Conservation (phyloP, 30 jellyfish, hydroid and myxozoan species). For the Aurelia coerulea region DNA sequence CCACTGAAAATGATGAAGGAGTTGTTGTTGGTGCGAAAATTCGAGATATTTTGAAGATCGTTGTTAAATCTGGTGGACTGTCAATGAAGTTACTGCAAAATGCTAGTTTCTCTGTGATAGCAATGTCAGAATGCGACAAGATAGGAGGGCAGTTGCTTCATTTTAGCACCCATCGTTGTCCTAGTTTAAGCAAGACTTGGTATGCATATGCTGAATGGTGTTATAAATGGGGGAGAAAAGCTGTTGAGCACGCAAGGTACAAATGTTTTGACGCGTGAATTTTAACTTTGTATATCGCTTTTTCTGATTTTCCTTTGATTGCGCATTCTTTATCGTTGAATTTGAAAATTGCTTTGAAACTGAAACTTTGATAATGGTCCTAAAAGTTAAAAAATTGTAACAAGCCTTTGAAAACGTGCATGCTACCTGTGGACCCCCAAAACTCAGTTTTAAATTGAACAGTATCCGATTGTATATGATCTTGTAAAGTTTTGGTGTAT, state of each 20-base stretch:
- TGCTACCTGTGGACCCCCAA: too few relatives aligned
- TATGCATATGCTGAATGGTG: slow-evolving; percentile 99
- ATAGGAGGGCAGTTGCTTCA: slow-evolving; percentile 95
- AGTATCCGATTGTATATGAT: too few relatives aligned
- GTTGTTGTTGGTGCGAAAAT: slow-evolving; percentile 80
- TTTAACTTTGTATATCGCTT: background rate
- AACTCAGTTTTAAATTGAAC: too few relatives aligned
- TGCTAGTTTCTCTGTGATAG: slow-evolving; percentile 45
- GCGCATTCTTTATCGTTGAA: too few relatives aligned
- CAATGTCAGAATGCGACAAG: slow-evolving; percentile 91
- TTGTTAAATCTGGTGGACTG: slow-evolving; percentile 82
- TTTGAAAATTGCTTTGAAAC: too few relatives aligned
- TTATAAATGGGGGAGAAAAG: slow-evolving; percentile 96
- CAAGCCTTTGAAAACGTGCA: too few relatives aligned
- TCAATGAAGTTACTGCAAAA: slow-evolving; percentile 78
- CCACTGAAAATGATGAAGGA: slow-evolving; percentile 77
- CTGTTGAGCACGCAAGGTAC: slow-evolving; percentile 94
- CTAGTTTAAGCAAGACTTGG: slow-evolving; percentile 91
- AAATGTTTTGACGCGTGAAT: background rate
- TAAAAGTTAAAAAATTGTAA: too few relatives aligned
- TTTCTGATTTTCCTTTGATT: too few relatives aligned
- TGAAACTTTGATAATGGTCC: too few relatives aligned
- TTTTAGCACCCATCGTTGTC: slow-evolving; percentile 93
- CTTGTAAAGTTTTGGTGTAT: too few relatives aligned
- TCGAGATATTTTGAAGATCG: slow-evolving; percentile 84